Conservation (phyloP, 2,888 invertebrate genomes). For the Tanaodytes sp. region DNA sequence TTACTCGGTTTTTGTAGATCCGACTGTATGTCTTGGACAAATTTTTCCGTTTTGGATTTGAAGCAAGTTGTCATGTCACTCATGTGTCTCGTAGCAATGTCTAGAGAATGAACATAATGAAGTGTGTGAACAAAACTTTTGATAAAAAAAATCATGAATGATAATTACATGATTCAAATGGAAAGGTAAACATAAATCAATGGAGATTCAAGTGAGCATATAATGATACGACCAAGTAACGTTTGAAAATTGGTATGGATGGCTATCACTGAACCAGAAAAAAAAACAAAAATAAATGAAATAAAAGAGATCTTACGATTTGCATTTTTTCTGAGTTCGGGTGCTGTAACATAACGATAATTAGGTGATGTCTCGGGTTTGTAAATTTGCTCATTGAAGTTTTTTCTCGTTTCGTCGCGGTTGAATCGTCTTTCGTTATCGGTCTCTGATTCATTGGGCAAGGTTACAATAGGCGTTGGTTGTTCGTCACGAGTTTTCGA, state of each 20-base stretch:
- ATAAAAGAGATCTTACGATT: slow-evolving; percentile 70
- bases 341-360: slow-evolving; percentile 75
- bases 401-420: slow-evolving; percentile 58
- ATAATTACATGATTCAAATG: too few species aligned
- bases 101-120: slow-evolving; percentile 65
- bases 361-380: slow-evolving; percentile 78
- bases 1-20: slow-evolving; percentile 75
- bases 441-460: slow-evolving; percentile 66
- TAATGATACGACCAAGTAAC: too few species aligned
- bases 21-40: slow-evolving; percentile 78
- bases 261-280: too few species aligned
- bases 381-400: slow-evolving; percentile 55
- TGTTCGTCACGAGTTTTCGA: slow-evolving; percentile 67
- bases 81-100: slow-evolving; percentile 78
- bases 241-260: too few species aligned
- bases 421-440: slow-evolving; percentile 67
- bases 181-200: too few species aligned
- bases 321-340: slow-evolving; percentile 66
- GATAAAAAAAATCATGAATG: too few species aligned
- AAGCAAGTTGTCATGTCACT: slow-evolving; percentile 80
- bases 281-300: too few species aligned
- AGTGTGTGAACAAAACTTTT: slow-evolving; percentile 9
- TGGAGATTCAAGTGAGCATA: too few species aligned
- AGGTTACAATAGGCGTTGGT: slow-evolving; percentile 73
- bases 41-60: slow-evolving; percentile 80